These are phyloP conservation scores for Brachionus rotundiformis DNA, from an alignment of 1,140 invertebrate genomes.

Conservation along the genomic window DNA sequence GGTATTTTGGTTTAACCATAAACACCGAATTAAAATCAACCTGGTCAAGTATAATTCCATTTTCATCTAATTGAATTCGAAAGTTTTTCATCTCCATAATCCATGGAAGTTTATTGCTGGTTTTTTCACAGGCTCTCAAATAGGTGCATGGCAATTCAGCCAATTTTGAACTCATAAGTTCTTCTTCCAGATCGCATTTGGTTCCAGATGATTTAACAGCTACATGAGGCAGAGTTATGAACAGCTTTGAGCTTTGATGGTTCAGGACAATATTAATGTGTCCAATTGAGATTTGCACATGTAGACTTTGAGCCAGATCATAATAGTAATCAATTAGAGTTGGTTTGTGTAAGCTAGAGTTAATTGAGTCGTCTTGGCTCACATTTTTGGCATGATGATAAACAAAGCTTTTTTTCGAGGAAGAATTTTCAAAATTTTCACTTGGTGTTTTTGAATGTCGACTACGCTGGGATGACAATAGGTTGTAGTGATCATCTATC, in stretches of 20 bases:
- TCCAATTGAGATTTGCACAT: slow-evolving; percentile 46
- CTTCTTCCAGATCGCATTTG: slow-evolving; percentile 43
- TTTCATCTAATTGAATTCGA: neutral
- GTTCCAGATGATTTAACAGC: slow-evolving; percentile 19
- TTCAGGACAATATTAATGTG: neutral
- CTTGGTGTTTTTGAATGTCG: neutral
- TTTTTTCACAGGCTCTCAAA: slow-evolving; percentile 47
- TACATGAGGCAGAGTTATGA: neutral
- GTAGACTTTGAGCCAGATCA: slow-evolving; percentile 28
- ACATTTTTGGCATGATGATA: neutral
- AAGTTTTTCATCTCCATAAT: slow-evolving; percentile 6
- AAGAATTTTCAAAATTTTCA: slow-evolving; percentile 26
- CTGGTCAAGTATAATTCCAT: neutral
- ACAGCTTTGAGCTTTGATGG: neutral
- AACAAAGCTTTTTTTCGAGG: slow-evolving; percentile 27
- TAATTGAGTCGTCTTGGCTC: neutral
- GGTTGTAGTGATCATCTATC: slow-evolving; percentile 1
- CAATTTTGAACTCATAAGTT: slow-evolving; percentile 2
- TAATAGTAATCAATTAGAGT: slow-evolving; percentile 36
- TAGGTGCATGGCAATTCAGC: slow-evolving; percentile 38
- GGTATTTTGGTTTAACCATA: slow-evolving; percentile 40
- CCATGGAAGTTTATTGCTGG: slow-evolving; percentile 48
- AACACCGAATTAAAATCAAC: neutral
- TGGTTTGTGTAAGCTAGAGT: neutral
- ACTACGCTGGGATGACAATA: neutral